phyloP scores from a whole-genome alignment of 2,797 vertebrate species.

The Galago senegalensis region DNA sequence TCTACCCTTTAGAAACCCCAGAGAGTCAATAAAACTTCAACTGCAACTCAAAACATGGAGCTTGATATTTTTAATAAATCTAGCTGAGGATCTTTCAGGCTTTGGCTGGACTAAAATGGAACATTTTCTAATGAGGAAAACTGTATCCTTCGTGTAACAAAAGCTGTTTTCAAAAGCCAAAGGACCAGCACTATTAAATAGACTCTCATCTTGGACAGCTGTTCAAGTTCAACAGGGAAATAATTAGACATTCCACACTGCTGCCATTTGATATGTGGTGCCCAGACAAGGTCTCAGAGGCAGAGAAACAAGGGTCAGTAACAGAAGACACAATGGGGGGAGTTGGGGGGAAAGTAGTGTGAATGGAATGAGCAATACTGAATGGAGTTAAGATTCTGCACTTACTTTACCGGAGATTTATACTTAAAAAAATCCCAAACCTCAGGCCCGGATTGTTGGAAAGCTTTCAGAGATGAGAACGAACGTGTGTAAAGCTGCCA shows the following conservation, averaged over 20 bases:
- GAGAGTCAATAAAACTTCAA: neutral
- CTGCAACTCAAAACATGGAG: neutral
- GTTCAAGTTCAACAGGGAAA: conserved; percentile 72
- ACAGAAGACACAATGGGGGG: conserved; percentile 44
- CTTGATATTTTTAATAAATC: conserved; percentile 4
- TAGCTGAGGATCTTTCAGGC: neutral
- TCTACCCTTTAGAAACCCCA: neutral
- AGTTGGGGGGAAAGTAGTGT: neutral
- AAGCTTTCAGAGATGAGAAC: conserved; percentile 82
- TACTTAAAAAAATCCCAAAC: conserved; percentile 80
- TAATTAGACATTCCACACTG: conserved; percentile 68
- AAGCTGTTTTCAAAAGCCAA: conserved; percentile 72
- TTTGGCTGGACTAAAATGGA: conserved; percentile 16
- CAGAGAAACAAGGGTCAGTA: conserved; percentile 29
- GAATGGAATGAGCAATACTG: neutral
- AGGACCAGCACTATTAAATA: conserved; percentile 32
- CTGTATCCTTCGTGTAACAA: conserved; percentile 58
- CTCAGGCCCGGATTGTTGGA: conserved; percentile 85
- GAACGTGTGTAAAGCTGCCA: conserved; percentile 88
- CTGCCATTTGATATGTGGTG: conserved; percentile 76
- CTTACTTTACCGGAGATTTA: conserved; percentile 76
- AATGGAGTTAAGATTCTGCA: conserved; percentile 70
- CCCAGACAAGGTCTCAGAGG: conserved; percentile 56
- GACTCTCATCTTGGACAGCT: conserved; percentile 68
- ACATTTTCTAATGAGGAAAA: conserved; percentile 53